Base-by-base conservation (phyloP, 2,888 invertebrate genomes). In the Sycophila texana region DNA sequence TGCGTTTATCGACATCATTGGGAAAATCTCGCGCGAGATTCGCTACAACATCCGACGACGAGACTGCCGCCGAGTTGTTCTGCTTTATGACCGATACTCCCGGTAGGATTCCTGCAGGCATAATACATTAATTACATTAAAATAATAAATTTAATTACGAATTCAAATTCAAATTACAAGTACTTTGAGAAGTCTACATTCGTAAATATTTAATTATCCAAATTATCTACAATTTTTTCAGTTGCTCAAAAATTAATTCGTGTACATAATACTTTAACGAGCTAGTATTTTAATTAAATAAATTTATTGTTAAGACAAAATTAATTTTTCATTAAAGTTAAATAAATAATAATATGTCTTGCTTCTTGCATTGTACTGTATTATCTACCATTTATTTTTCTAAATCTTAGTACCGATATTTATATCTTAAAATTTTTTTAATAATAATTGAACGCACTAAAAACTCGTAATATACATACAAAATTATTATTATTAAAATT, bases 21-120 rank as follows among this genome's bases (percentile, higher is more conserved):
- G 95, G 95, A 86, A 95, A 94, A 65, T 94, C 94, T 80, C 95
- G 92, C 0, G 96, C 95, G 4, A 96, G 89, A 87, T 96, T 95
- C 0, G 95, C 94, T 82, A 95, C 94, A 60, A 95, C 92, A 83
- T 95, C 95, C 2, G 94, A 92, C 2, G 92, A 92, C 67, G 94
- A 93, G 47, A 93, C 92, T 12, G 89, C 87, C 63, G 87, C 88
- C 70, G 91, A 88, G 51, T 86, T 86, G 18, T 92, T 93, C 30
- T 95, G 95, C 82, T 94, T 94, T 57, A 96, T 93, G 26, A 96
- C 92, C 83, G 94, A 94, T 0, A 96, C 92, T 81, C 96, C 96
- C 0, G 96, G 95, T 12, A 95, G 86, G 14, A 96, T 92, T 66
- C 84, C 85, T 85, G 65, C 57, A 77, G 47, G 26, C 0, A n/a